Conservation (phyloP, 2,113 vertebrate genomes). For the Poeciliopsis retropinna region DNA sequence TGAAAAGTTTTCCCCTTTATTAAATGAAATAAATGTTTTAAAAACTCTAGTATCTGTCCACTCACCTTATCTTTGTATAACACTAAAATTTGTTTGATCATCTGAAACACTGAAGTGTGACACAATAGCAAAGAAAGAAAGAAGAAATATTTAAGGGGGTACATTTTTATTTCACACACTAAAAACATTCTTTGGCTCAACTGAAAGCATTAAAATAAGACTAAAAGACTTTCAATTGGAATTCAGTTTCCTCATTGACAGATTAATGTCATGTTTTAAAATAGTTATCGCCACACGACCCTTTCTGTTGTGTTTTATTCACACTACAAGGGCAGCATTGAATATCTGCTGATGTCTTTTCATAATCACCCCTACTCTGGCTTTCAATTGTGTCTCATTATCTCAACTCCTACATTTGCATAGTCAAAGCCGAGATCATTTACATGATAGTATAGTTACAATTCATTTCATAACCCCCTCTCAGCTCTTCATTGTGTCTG, state of each 20-base stretch:
- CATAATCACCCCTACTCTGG: constrained; percentile 36
- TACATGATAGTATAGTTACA: constrained; percentile 56
- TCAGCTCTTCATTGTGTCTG: constrained; percentile 24
- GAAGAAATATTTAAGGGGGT: neutral
- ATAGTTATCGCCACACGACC: neutral
- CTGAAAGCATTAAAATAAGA: neutral
- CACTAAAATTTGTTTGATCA: neutral
- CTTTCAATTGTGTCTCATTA: constrained; percentile 12
- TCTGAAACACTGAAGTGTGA: neutral
- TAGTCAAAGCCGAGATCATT: constrained; percentile 65
- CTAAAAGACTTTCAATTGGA: neutral
- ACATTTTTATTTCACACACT: neutral
- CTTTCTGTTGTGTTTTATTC: constrained; percentile 17
- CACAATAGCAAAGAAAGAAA: neutral
- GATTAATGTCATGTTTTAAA: neutral
- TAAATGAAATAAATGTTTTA: too few relatives aligned
- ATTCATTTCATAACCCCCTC: constrained; percentile 50
- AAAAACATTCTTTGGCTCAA: neutral
- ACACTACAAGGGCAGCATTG: constrained; percentile 2
- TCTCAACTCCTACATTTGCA: constrained; percentile 49
- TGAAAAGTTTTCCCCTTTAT: neutral
- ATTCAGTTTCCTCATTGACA: neutral
- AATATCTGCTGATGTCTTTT: constrained; percentile 36
- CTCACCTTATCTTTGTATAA: neutral
- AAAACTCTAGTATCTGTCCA: too few relatives aligned